phyloP scores from a whole-genome alignment of 2,113 vertebrate species.

The Eonycteris spelaea region DNA sequence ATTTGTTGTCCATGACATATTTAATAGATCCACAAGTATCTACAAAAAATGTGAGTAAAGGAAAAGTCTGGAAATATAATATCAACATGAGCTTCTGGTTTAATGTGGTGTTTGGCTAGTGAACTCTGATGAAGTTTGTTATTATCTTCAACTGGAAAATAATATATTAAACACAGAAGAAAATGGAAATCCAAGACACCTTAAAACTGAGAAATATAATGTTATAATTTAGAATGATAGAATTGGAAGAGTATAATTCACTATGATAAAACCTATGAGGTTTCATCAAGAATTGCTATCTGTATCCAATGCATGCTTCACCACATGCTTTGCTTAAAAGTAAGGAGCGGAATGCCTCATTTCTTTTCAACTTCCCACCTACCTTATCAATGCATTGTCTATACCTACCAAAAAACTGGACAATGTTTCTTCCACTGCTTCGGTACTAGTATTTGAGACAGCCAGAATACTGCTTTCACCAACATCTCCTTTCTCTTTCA shows the following conservation, averaged over 20 bases:
- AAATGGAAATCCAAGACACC: background rate
- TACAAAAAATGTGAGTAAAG: background rate
- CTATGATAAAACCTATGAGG: background rate
- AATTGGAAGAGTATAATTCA: background rate
- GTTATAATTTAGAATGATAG: background rate
- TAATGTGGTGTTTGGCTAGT: background rate
- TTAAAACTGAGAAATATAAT: background rate
- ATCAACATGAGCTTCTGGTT: background rate
- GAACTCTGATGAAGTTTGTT: background rate
- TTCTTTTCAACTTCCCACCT: background rate
- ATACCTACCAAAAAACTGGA: background rate
- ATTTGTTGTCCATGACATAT: background rate
- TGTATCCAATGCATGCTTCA: background rate
- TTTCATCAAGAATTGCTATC: background rate
- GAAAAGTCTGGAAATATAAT: background rate
- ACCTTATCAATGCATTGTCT: background rate
- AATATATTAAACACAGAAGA: background rate
- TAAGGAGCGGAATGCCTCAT: background rate
- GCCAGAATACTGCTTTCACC: background rate
- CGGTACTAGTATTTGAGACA: background rate
- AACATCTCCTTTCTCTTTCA: background rate
- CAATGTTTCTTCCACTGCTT: background rate
- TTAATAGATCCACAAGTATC: background rate
- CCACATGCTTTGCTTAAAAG: too few species aligned
- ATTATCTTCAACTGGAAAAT: background rate